Percentiles rank a stretch among this genome's conserved stretches.
Conservation (phyloP, 2,888 invertebrate species). For the Sarcophaga caerulescens region DNA sequence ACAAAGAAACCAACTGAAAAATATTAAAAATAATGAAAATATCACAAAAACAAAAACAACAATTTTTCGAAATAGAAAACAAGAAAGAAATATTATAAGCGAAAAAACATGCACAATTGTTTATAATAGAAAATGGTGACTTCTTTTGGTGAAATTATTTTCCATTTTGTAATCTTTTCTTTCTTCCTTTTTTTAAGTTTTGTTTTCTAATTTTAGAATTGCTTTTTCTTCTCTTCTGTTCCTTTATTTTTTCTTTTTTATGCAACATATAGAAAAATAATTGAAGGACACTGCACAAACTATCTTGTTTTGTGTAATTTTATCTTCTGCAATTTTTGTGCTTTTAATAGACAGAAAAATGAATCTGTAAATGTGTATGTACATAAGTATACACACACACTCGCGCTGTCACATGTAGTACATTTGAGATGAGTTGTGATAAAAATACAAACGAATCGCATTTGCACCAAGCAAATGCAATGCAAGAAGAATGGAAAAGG, state of each 20-base stretch:
- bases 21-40: conserved; percentile 51
- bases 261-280: conserved; percentile 70
- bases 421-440: too few relatives aligned
- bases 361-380: neutral
- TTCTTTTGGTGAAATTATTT: conserved; percentile 41
- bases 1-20: conserved; percentile 6
- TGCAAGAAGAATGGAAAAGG: neutral
- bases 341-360: conserved; percentile 47
- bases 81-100: conserved; percentile 7
- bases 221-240: conserved; percentile 46
- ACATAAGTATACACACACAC: neutral
- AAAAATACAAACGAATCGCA: neutral
- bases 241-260: conserved; percentile 42
- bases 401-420: neutral
- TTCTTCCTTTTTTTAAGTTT: neutral
- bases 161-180: too few relatives aligned
- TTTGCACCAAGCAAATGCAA: neutral
- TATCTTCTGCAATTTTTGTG: conserved; percentile 24
- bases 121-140: conserved; percentile 60
- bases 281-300: conserved; percentile 67
- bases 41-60: conserved; percentile 8
- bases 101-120: conserved; percentile 47
- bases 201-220: conserved; percentile 52
- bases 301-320: conserved; percentile 33
- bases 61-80: too few relatives aligned